Base-by-base conservation (phyloP, 2,888 invertebrate genomes). In the Eupithecia tripunctaria region DNA sequence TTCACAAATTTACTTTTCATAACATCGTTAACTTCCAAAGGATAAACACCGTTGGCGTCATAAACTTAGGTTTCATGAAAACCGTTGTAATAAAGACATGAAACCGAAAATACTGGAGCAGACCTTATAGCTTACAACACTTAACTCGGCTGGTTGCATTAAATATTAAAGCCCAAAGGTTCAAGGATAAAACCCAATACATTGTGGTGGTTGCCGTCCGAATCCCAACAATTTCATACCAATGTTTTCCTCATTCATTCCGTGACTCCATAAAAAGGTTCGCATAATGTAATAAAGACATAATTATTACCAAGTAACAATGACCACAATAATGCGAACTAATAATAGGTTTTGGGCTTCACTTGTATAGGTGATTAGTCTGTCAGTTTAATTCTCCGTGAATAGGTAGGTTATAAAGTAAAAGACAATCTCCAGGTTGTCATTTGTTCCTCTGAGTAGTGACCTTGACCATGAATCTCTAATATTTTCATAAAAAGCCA, bases 151-250 rank as follows among this genome's bases (percentile, higher is more conserved):
- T 59, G 47, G 67, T 60, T 14, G 38, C 65, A 75, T 72, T 70
- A 71, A 76, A 76, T 73, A 73, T 68, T 63, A 67, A 73, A 66
- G 63, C 36, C 41, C 56, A 36, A 36, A 36, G 69, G 74, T 65
- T 73, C 75, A 74, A 73, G 74, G 74, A 74, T 74, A 74, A 76
- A 67, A 70, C 75, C 36, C 56, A 72, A 77, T 77, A 68, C 72
- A 64, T 65, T 8, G 60, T 62, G 27, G 32, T 29, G 6, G 18
- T n/a, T 47, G 18, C 8, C n/a, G 47, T 47, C n/a, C 47, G 10
- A 47, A 43, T 47, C 47, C 47, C n/a, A 47, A 47, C 47, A 47
- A 47, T 47, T 47, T 0, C n/a, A 47, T 47, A 8, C n/a, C 47
- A 47, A 47, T 47, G 10, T 43, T 43, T 43, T 47, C 12, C 47